These are phyloP conservation scores for Cataglyphis cursor DNA, from an alignment of 2,888 invertebrate species.

Conservation along the genomic window DNA sequence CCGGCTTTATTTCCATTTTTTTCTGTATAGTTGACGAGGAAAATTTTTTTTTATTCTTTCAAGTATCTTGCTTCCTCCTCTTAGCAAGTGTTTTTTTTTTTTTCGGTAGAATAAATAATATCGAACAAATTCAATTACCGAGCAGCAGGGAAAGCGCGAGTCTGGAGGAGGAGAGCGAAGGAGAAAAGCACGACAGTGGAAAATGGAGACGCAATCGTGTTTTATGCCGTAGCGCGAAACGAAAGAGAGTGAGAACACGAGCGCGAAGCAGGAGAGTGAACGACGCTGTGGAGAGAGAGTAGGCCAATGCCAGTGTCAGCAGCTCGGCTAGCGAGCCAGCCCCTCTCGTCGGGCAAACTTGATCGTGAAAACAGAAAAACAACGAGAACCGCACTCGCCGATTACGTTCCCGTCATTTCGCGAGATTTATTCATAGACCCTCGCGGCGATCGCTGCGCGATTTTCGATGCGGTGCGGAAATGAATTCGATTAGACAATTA, in stretches of 20 bases:
- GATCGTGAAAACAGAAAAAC: conserved; percentile 85
- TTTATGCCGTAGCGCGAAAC: conserved; percentile 55
- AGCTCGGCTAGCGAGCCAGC: conserved; percentile 81
- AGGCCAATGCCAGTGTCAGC: conserved; percentile 86
- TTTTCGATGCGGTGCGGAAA: conserved; percentile 19
- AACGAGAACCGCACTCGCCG: conserved; percentile 71
- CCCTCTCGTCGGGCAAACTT: conserved; percentile 81
- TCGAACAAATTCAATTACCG: neutral
- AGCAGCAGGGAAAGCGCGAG: conserved; percentile 62
- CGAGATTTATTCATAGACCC: conserved; percentile 64
- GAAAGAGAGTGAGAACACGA: conserved; percentile 82
- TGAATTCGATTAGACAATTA: too few species aligned
- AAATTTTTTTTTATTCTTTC: neutral
- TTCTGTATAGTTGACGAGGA: neutral
- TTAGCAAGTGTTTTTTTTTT: too few species aligned
- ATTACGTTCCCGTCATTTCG: conserved; percentile 70
- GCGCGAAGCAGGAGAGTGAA: conserved; percentile 81
- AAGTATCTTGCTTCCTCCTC: neutral
- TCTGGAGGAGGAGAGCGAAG: conserved; percentile 62
- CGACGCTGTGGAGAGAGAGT: conserved; percentile 81
- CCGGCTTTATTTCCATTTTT: neutral
- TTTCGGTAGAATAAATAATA: neutral
- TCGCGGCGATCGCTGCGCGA: conserved; percentile 13
- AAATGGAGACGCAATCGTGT: conserved; percentile 25
- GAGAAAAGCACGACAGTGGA: conserved; percentile 42